Base-by-base conservation (phyloP, 2,888 invertebrate species). In the Bombylius major region DNA sequence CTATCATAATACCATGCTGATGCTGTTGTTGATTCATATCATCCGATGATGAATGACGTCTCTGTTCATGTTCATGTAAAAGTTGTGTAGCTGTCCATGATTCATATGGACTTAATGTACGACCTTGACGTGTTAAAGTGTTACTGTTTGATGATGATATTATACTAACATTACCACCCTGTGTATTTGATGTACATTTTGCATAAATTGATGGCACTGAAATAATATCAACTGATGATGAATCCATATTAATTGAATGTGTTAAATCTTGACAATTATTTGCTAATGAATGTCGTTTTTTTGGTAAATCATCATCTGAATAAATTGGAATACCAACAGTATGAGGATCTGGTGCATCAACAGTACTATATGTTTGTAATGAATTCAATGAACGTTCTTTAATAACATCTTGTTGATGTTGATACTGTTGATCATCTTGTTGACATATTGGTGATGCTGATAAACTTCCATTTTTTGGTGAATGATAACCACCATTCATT, bases 1-100 rank as follows among this genome's bases (percentile, higher is more conserved):
- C 54, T 7, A 23, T 23, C 12, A 5, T 11, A 53, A 46, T 50
- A 42, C 34, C 9, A 53, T 51, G 31, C 23, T 56, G 44, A 47
- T 57, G 39, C 58, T 69, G 67, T 56, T 70, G 66, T 49, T 67
- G 64, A 23, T 39, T 45, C 31, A 36, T 50, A 50, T 59, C 50
- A 50, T 64, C 63, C 53, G 62, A 53, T 2, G 59, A 33, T 4
- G 56, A 54, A 12, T 58, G 54, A n/a, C 44, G 55, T 33, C 80
- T 68, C 51, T 78, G 68, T 64, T 81, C 80, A 63, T 81, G 80
- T 63, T 80, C 79, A 61, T 78, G 78, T 3, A 82, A 67, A 12
- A 82, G 68, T 62, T 82, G 80, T 5, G 79, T 78, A 4, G 81
- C 81, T 34, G 78, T 79, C 81, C 82, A 81, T 2, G 78, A 79